A percentile compares a stretch with the other conserved stretches of the same genome.
Conservation (phyloP, 2,888 invertebrate genomes). For the Apantesis nais region DNA sequence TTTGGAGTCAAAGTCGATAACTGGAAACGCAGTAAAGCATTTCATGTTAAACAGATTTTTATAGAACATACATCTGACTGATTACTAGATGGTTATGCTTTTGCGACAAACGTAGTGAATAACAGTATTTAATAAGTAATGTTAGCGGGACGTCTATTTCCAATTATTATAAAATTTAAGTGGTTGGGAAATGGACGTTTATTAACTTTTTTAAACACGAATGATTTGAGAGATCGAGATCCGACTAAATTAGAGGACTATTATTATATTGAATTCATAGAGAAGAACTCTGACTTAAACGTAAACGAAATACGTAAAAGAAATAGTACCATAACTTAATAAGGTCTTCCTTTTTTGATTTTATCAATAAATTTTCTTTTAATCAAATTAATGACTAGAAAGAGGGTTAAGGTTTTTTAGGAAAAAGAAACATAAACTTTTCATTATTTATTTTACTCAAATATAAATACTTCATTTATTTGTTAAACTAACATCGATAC, state of each 20-base stretch:
- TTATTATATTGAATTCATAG: neutral
- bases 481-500: too few relatives aligned
- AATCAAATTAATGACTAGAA: too few relatives aligned
- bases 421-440: too few relatives aligned
- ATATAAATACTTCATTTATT: too few relatives aligned
- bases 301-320: too few relatives aligned
- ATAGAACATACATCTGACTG: neutral
- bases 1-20: slow-evolving; percentile 44
- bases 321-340: neutral
- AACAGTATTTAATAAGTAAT: neutral
- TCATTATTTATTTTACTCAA: too few relatives aligned
- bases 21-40: slow-evolving; percentile 26
- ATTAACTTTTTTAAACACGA: neutral
- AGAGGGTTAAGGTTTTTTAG: too few relatives aligned
- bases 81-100: neutral
- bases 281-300: too few relatives aligned
- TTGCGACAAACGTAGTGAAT: neutral
- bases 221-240: too few relatives aligned
- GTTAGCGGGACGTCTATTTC: neutral
- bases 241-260: neutral
- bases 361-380: too few relatives aligned
- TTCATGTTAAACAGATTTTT: slow-evolving; percentile 21
- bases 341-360: neutral
- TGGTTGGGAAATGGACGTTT: neutral
- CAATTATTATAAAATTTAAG: neutral